Evolutionary conservation across 1,140 invertebrate species (phyloP).

Genomic region (Meloidogyne hapla): DNA sequence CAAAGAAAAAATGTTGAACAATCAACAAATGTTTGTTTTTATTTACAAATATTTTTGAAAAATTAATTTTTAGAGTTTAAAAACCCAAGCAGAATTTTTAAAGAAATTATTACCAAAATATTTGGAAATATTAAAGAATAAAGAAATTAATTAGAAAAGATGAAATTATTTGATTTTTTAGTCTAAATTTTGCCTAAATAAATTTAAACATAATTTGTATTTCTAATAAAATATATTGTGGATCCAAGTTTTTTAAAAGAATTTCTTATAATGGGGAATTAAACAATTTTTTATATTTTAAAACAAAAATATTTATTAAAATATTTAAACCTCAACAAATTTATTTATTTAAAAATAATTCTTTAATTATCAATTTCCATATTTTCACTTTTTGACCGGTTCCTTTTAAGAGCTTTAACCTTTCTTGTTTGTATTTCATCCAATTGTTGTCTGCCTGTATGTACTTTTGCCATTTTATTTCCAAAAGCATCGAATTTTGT

Average conservation of each 20-base stretch:
- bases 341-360: conserved; percentile 9
- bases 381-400: conserved; percentile 30
- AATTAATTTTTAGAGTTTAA: conserved; percentile 17
- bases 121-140: conserved; percentile 12
- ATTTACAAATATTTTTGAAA: not conserved
- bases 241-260: no score
- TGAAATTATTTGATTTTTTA: not conserved
- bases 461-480: conserved; percentile 83
- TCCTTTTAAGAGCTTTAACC: conserved; percentile 75
- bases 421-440: conserved; percentile 83
- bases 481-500: conserved; percentile 81
- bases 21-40: conserved; percentile 19
- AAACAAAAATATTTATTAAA: not conserved
- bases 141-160: not conserved
- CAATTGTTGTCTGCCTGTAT: conserved; percentile 85
- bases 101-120: conserved; percentile 24
- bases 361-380: conserved; percentile 29
- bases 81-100: conserved; percentile 21
- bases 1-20: conserved; percentile 23
- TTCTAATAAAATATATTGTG: not conserved
- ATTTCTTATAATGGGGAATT: no score
- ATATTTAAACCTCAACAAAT: not conserved
- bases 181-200: no score
- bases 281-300: not conserved
- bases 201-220: not conserved